Evolutionary conservation across 2,797 vertebrate species (phyloP).

Genomic region (Garrulus glandarius): DNA sequence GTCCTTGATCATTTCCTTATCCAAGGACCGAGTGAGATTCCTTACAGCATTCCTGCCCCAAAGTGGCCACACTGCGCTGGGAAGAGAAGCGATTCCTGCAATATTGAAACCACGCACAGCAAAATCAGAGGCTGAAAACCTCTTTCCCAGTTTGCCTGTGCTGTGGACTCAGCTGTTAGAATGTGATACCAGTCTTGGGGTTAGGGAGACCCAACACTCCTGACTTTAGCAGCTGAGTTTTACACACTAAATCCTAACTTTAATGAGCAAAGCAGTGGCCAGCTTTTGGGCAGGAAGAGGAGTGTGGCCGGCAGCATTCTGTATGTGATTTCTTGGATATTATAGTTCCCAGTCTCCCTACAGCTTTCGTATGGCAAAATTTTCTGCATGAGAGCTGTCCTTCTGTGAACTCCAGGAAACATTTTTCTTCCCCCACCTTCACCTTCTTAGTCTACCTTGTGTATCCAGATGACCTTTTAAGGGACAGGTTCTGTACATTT

Average conservation of each 20-base stretch:
- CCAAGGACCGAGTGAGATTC: conserved; percentile 35
- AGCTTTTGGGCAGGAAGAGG: not conserved
- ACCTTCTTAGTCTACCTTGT: not conserved
- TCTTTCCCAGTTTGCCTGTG: not conserved
- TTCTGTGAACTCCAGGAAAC: not conserved
- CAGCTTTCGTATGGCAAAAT: not conserved
- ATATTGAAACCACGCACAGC: not conserved
- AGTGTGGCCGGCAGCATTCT: not conserved
- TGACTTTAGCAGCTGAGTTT: not conserved
- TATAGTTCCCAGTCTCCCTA: not conserved
- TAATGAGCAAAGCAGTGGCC: not conserved
- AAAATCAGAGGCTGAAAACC: not conserved
- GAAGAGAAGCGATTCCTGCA: not conserved
- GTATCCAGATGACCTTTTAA: not conserved
- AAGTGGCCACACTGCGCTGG: not conserved
- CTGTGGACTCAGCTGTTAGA: not conserved
- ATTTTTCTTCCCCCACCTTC: not conserved
- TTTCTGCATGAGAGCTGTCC: not conserved
- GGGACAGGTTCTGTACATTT: not conserved
- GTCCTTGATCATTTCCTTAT: conserved; percentile 59
- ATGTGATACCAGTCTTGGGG: not conserved
- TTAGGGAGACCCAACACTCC: rapidly evolving
- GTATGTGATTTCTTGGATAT: not conserved
- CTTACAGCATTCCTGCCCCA: conserved; percentile 55
- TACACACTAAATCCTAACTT: not conserved